Conservation (phyloP, 2,888 invertebrate species). For the Formica aserva region DNA sequence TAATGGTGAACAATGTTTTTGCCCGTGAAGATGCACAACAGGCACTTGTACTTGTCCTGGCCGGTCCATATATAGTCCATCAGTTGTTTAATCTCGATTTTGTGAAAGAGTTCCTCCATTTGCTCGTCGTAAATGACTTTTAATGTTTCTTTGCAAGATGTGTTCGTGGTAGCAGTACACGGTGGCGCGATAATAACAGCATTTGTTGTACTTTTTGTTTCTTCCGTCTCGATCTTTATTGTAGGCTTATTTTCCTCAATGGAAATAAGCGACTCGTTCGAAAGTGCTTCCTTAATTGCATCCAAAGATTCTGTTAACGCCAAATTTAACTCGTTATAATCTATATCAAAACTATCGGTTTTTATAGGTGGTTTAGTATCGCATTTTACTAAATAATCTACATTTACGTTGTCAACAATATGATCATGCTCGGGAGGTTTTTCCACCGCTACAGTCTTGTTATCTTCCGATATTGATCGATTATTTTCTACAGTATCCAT, state of each 20-base stretch:
- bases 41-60: constrained; percentile 87
- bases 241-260: neutral
- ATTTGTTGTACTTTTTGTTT: neutral
- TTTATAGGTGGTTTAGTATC: neutral
- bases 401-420: neutral
- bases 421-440: neutral
- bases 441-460: neutral
- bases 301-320: neutral
- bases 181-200: neutral
- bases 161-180: neutral
- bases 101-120: constrained; percentile 18
- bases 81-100: constrained; percentile 68
- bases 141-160: neutral
- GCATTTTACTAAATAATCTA: neutral
- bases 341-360: neutral
- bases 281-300: neutral
- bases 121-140: neutral
- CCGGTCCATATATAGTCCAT: constrained; percentile 78
- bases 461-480: neutral
- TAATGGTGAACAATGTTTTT: constrained; percentile 90
- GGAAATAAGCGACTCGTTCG: neutral
- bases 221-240: neutral
- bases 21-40: constrained; percentile 88
- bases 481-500: neutral
- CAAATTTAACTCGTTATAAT: neutral